Evolutionary conservation across 2,113 vertebrate species (phyloP).

Genomic region (Gopherus flavomarginatus): DNA sequence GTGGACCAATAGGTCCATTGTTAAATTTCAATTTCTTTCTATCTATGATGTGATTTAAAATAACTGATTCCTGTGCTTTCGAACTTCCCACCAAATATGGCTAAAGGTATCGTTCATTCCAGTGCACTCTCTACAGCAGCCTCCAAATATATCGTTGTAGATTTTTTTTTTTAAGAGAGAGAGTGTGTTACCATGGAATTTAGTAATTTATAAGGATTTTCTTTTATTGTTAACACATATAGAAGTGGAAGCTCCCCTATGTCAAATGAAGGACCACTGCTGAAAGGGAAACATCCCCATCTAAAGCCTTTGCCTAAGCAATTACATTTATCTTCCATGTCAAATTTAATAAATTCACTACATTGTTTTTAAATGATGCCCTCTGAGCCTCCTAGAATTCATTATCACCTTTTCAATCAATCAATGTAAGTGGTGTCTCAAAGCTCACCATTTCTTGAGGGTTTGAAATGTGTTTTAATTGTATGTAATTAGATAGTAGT

Average conservation of each 20-base stretch:
- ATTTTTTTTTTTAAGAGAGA: neutral
- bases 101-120: neutral
- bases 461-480: conserved; percentile 27
- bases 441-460: neutral
- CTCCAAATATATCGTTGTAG: neutral
- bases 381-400: neutral
- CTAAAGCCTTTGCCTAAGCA: neutral
- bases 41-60: neutral
- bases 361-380: neutral
- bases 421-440: neutral
- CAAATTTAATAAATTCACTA: conserved; percentile 34
- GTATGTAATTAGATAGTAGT: conserved; percentile 14
- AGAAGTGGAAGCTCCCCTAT: neutral
- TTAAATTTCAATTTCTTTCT: neutral
- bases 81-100: neutral
- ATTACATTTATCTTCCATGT: conserved; percentile 13
- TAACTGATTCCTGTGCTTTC: neutral
- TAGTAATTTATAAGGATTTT: neutral
- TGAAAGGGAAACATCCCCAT: neutral
- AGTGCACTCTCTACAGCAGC: neutral
- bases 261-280: neutral
- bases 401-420: neutral
- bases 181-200: neutral
- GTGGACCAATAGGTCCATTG: fast-evolving
- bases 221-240: neutral